Evolutionary conservation across 2,888 invertebrate genomes (phyloP).

Genomic region (Cynaeus angustus): DNA sequence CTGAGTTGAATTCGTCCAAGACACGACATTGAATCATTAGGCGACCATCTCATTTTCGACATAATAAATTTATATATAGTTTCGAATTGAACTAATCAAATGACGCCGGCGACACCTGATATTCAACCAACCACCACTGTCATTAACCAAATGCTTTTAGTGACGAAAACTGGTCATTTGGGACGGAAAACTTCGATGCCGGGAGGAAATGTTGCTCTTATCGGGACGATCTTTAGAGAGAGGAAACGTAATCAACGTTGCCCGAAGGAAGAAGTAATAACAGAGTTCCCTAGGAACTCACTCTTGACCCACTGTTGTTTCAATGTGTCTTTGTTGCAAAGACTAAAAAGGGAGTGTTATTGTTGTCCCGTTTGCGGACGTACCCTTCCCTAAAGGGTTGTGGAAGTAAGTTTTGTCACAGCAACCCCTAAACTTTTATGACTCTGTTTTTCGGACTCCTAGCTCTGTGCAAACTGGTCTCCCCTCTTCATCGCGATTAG

Average conservation of each 20-base stretch:
- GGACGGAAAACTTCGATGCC: conserved; percentile 19
- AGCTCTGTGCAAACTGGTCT: conserved; percentile 6
- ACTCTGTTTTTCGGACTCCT: conserved; percentile 16
- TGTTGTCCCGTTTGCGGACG: conserved; percentile 9
- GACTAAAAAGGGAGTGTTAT: neutral
- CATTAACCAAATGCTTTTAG: conserved; percentile 44
- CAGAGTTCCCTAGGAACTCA: too few species aligned
- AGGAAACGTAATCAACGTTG: too few species aligned
- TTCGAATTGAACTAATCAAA: conserved; percentile 47
- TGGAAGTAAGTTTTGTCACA: conserved; percentile 28
- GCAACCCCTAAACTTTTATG: conserved; percentile 3
- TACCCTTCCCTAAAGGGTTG: conserved; percentile 16
- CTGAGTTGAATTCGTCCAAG: conserved; percentile 48
- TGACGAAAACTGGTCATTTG: conserved; percentile 24
- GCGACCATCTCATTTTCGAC: conserved; percentile 46
- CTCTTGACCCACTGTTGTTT: too few species aligned
- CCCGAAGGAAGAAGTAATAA: too few species aligned
- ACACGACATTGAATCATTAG: conserved; percentile 54
- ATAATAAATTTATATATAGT: conserved; percentile 43
- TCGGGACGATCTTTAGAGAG: neutral
- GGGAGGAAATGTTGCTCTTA: conserved; percentile 10
- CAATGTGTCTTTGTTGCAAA: too few species aligned
- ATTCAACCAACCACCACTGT: conserved; percentile 17
- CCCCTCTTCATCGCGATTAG: conserved; percentile 14
- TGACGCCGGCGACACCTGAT: conserved; percentile 47